phyloP scores from a whole-genome alignment of 2,888 invertebrate species.

The Phasia obesa region DNA sequence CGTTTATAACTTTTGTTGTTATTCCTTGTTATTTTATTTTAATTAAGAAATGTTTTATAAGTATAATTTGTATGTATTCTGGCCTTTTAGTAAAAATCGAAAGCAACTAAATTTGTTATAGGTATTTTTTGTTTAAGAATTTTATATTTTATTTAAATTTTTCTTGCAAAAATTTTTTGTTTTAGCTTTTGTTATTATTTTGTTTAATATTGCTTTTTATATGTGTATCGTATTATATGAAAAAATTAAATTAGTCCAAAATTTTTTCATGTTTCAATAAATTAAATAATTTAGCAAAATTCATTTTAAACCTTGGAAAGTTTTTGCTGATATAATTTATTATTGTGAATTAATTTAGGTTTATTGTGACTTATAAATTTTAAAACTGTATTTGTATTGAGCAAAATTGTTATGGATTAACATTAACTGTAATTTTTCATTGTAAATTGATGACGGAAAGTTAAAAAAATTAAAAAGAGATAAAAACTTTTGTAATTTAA shows the following conservation, averaged over 20 bases:
- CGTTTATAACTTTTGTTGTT: constrained; percentile 32
- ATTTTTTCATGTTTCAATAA: not conserved
- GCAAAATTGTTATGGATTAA: constrained; percentile 1
- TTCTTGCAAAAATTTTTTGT: constrained; percentile 6
- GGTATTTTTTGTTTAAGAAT: constrained; percentile 37
- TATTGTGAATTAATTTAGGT: not conserved
- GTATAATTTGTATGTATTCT: constrained; percentile 40
- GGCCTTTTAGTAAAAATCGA: constrained; percentile 64
- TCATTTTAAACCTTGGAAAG: not conserved
- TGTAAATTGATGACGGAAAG: not conserved
- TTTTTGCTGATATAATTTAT: not conserved
- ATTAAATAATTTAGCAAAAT: no score
- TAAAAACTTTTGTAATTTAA: no score
- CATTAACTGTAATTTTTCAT: not conserved
- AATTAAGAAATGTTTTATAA: constrained; percentile 35
- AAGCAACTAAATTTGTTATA: constrained; percentile 66
- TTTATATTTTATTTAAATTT: constrained; percentile 45
- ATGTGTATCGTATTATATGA: not conserved
- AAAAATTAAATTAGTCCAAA: not conserved
- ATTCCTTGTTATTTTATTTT: constrained; percentile 35
- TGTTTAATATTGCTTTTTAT: constrained; percentile 39
- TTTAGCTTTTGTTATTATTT: no score
- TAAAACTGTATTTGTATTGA: constrained; percentile 3
- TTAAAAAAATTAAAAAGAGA: not conserved
- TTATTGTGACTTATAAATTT: not conserved